Evolutionary conservation across 2,888 invertebrate species (phyloP).

Genomic region (Craniophora ligustri): DNA sequence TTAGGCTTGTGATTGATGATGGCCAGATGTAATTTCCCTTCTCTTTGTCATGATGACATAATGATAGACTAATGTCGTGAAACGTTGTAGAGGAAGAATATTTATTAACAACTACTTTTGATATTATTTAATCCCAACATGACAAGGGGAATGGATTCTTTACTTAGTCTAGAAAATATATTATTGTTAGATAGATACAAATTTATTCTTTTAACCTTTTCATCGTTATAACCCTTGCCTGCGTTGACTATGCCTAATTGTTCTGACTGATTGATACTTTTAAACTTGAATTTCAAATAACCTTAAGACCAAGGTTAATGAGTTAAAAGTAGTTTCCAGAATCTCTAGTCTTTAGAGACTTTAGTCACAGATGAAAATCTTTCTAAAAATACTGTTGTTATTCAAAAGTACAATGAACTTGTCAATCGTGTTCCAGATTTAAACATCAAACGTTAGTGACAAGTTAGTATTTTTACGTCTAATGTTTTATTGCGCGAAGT

Average conservation of each 20-base stretch:
- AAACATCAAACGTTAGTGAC: slow-evolving; percentile 22
- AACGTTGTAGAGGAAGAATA: background rate
- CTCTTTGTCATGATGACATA: slow-evolving; percentile 19
- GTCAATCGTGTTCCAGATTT: slow-evolving; percentile 26
- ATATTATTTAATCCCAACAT: no score
- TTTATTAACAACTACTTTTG: no score
- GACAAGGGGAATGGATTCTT: no score
- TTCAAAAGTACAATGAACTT: slow-evolving; percentile 34
- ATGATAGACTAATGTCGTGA: background rate
- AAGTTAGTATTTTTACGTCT: slow-evolving; percentile 19
- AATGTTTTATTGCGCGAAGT: slow-evolving; percentile 33
- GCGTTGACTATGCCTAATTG: no score
- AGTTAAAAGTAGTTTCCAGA: slow-evolving; percentile 5
- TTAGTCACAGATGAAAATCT: slow-evolving; percentile 27
- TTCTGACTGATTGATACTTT: no score
- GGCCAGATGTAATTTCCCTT: slow-evolving; percentile 14
- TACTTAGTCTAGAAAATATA: no score
- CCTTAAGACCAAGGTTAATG: background rate
- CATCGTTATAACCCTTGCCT: no score
- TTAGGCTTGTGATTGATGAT: slow-evolving; percentile 2
- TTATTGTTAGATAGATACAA: no score
- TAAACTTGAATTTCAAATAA: no score
- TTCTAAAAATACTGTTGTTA: slow-evolving; percentile 21
- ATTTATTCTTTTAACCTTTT: no score
- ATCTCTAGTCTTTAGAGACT: slow-evolving; percentile 3